phyloP scores from a whole-genome alignment of 2,797 vertebrate species.

The Sparus aurata region DNA sequence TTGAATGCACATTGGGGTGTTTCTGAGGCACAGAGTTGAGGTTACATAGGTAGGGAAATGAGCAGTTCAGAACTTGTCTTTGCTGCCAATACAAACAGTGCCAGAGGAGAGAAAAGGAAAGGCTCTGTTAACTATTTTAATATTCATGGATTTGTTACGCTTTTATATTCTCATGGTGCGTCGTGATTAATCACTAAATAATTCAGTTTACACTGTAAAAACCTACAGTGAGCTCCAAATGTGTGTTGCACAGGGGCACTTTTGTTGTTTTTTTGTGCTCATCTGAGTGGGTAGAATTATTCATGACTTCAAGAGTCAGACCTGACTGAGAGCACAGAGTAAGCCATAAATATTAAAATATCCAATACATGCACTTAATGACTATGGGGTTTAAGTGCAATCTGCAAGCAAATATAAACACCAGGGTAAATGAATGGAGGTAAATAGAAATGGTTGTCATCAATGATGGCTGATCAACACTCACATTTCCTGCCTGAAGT shows the following conservation, averaged over 20 bases:
- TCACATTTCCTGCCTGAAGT: neutral
- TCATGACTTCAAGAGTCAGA: slow-evolving; percentile 10
- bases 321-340: slow-evolving; percentile 4
- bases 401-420: neutral
- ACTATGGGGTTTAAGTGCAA: slow-evolving; percentile 4
- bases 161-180: neutral
- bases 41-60: no score
- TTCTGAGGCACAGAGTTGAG: neutral
- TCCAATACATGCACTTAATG: neutral
- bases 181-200: slow-evolving; percentile 19
- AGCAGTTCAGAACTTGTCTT: no score
- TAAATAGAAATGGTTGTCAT: neutral
- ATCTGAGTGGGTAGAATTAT: slow-evolving; percentile 31
- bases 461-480: neutral
- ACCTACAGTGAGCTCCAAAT: neutral
- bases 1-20: neutral
- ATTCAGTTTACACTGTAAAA: slow-evolving; percentile 9
- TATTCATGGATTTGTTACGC: slow-evolving; percentile 3
- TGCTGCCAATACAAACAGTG: neutral
- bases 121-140: slow-evolving; percentile 22
- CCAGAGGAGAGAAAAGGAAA: neutral
- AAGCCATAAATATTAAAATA: slow-evolving; percentile 39
- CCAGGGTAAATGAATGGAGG: neutral
- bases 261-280: neutral
- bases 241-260: neutral